Conservation (phyloP, 2,113 vertebrate genomes). For the Montifringilla adamsi region DNA sequence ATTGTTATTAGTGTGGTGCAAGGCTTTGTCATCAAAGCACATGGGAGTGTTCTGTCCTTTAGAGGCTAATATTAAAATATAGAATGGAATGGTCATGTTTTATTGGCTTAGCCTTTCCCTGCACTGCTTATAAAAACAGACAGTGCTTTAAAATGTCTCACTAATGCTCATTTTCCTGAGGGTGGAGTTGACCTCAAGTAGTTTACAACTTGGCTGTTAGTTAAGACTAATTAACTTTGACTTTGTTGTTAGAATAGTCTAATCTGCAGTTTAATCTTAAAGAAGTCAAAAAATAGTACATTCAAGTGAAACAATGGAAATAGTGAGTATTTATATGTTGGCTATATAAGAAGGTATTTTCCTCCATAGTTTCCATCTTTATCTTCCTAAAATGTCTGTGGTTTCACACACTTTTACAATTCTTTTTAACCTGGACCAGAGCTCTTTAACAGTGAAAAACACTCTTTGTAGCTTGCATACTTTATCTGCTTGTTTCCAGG, state of each 20-base stretch:
- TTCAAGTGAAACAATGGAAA: conserved; percentile 26
- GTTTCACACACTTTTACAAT: neutral
- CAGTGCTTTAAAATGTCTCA: conserved; percentile 78
- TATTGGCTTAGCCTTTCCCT: conserved; percentile 84
- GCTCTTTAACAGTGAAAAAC: neutral
- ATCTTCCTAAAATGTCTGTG: neutral
- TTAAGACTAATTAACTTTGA: conserved; percentile 79
- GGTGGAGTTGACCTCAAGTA: conserved; percentile 73
- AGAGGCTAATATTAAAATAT: conserved; percentile 80
- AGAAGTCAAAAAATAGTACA: conserved; percentile 48
- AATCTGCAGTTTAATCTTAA: conserved; percentile 72
- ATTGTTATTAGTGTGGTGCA: conserved; percentile 68
- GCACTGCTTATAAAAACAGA: conserved; percentile 85
- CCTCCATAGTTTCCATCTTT: neutral
- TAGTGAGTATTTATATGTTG: neutral
- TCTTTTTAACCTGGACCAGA: neutral
- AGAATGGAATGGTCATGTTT: conserved; percentile 76
- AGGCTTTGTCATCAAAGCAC: conserved; percentile 73
- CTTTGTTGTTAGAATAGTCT: conserved; percentile 73
- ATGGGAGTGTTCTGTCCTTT: conserved; percentile 71
- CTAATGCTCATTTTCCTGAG: conserved; percentile 77
- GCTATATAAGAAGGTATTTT: conserved; percentile 5
- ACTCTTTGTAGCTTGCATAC: neutral
- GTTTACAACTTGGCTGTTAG: conserved; percentile 77
- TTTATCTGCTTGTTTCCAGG: neutral